Evolutionary conservation across 2,888 invertebrate genomes (phyloP), one percentile per base, ranked within the genome.

Genomic region (Branchellion lobata): DNA sequence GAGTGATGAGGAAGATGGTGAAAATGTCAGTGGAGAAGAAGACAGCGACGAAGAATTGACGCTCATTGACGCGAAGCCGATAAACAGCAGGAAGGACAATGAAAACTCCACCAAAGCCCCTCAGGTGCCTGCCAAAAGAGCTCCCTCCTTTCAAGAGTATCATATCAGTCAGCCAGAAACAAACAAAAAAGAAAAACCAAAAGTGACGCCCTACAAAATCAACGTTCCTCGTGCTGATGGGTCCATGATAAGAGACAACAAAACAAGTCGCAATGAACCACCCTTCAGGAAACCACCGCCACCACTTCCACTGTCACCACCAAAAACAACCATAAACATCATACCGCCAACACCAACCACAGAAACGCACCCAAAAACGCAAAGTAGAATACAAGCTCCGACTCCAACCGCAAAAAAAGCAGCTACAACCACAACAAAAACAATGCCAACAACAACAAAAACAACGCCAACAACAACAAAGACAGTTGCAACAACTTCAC

Each of bases 291-390:
- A n/a, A n/a, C n/a, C n/a, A n/a, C n/a, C n/a, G n/a, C n/a, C 21
- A 57, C n/a, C 61, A 24, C 8, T 24, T 57, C 21, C 8, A 8
- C 8, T 57, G 21, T n/a, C 61, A 24, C 21, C 24, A 18, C 61
- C 61, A 24, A 57, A 57, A 57, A 57, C 61, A 8, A 57, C n/a
- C 3, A 57, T 57, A 57, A 57, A 57, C 61, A 57, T 57, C 61
- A 18, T 57, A n/a, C 61, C 61, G 5, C 61, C 61, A 24, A 57
- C 61, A 24, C 61, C 61, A 57, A n/a, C n/a, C 21, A 5, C 61
- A n/a, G 21, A 5, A 3, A 24, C n/a, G n/a, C n/a, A 3, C 24
- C n/a, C 61, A 14, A 18, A 57, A n/a, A 5, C 61, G n/a, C 8
- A 57, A n/a, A 14, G 5, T 57, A 57, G 14, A 5, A n/a, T 24